Evolutionary conservation across 2,888 invertebrate genomes (phyloP), one percentile per base, ranked within the genome.

Genomic region (Pammene aurita): DNA sequence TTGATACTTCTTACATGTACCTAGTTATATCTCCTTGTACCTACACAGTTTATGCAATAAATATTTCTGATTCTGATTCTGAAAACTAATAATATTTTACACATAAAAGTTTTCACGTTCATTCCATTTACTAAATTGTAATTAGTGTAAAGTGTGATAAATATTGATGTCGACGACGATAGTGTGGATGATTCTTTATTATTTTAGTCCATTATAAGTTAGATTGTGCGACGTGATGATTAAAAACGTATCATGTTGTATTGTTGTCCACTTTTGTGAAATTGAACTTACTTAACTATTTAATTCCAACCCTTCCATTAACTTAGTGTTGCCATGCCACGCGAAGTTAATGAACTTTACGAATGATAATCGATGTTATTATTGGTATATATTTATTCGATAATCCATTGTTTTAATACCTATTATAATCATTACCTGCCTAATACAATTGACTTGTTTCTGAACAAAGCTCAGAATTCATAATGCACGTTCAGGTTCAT

Each of bases 81-180:
- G n/a, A n/a, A n/a, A n/a, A n/a, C n/a, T n/a, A n/a, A n/a, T n/a
- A n/a, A n/a, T 26, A 26, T 26, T 26, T 26, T 38, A 38, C 7
- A 5, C 38, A 38, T 38, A 9, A 38, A 5, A 38, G 38, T 38
- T 38, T 26, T 16, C 61, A 46, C 38, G 11, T 48, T 48, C 14
- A 11, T 48, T 58, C 44, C 26, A 58, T 44, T 58, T 44, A 44
- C 26, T 44, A 26, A 44, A 58, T 46, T 44, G n/a, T 58, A n/a
- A 44, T 44, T 26, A 13, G 56, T 54, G 7, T 54, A 57, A 38
- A 57, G 41, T 41, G 56, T 7, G 26, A 14, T 57, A 7, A n/a
- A 41, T n/a, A n/a, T 14, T 44, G 18, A 42, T 57, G 7, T 13
- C 13, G 56, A 1, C 6, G 41, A 0, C 14, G n/a, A 50, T 7